These are phyloP conservation scores for Aphidius colemani DNA, from an alignment of 2,888 invertebrate genomes.

Conservation along the genomic window DNA sequence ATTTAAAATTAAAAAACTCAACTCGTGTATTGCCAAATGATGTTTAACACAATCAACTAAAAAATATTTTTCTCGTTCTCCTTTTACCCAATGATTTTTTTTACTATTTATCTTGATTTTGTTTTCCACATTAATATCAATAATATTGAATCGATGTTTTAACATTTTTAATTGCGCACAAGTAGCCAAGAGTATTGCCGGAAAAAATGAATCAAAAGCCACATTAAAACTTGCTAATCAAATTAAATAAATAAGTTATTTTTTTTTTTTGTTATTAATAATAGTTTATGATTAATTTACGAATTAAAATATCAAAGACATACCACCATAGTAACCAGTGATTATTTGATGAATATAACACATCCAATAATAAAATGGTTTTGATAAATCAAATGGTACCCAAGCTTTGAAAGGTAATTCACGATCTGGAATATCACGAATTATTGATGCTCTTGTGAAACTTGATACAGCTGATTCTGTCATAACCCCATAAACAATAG, in stretches of 20 bases:
- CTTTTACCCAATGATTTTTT: no score
- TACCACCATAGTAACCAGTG: slow-evolving; percentile 7
- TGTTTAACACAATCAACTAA: slow-evolving; percentile 27
- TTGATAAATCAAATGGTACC: slow-evolving; percentile 35
- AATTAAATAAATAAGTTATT: no score
- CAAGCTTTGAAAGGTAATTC: slow-evolving; percentile 36
- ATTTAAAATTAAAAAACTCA: slow-evolving; percentile 3
- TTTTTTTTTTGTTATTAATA: no score
- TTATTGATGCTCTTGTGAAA: slow-evolving; percentile 30
- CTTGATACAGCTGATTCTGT: slow-evolving; percentile 7
- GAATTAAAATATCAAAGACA: no score
- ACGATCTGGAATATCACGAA: slow-evolving; percentile 22
- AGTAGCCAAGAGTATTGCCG: slow-evolving; percentile 37
- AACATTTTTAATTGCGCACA: slow-evolving; percentile 48
- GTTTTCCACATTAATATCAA: slow-evolving; percentile 9
- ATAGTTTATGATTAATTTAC: no score
- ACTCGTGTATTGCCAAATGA: slow-evolving; percentile 32
- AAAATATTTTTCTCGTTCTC: slow-evolving; percentile 18
- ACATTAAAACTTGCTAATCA: slow-evolving; percentile 32
- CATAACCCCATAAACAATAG: slow-evolving; percentile 4
- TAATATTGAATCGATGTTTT: slow-evolving; percentile 34
- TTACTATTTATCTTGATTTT: no score
- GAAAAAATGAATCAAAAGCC: slow-evolving; percentile 44
- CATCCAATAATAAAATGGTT: slow-evolving; percentile 21
- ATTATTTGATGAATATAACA: slow-evolving; percentile 34